Percentiles rank a stretch among this genome's conserved stretches.
Conservation (phyloP, 2,797 vertebrate genomes). For the Falco naumanni region DNA sequence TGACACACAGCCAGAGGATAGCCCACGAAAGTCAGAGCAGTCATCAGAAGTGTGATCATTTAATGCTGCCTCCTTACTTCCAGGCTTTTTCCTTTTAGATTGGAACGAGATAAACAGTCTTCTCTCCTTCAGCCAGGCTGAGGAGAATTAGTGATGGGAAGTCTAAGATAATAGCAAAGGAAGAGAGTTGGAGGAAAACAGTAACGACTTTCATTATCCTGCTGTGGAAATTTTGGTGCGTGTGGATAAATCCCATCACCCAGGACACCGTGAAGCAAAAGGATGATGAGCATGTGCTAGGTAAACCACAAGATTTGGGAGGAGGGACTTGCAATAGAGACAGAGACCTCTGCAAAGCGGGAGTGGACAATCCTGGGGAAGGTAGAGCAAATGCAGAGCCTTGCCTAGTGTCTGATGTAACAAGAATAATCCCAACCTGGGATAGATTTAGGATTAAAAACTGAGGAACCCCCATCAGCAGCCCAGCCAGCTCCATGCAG, state of each 20-base stretch:
- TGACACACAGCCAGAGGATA: neutral
- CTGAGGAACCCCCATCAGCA: neutral
- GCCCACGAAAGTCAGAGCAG: neutral
- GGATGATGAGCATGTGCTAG: neutral
- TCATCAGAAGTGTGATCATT: neutral
- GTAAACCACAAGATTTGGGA: neutral
- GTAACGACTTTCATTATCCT: neutral
- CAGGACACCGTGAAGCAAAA: constrained; percentile 4
- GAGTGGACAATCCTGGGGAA: neutral
- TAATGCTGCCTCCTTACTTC: neutral
- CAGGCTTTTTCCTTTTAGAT: neutral
- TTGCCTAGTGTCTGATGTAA: neutral
- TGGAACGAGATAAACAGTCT: neutral
- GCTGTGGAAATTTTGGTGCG: neutral
- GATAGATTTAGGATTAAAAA: neutral
- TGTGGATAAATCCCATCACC: neutral
- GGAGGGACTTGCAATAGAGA: neutral
- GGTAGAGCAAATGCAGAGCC: neutral
- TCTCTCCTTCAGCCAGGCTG: neutral
- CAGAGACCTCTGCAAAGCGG: neutral
- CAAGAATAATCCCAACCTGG: neutral
- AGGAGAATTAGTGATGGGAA: neutral
- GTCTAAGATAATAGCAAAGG: neutral
- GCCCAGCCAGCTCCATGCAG: neutral
- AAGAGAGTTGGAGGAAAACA: neutral